Base-by-base conservation (phyloP, 2,797 vertebrate species). In the Pteropus rufus region DNA sequence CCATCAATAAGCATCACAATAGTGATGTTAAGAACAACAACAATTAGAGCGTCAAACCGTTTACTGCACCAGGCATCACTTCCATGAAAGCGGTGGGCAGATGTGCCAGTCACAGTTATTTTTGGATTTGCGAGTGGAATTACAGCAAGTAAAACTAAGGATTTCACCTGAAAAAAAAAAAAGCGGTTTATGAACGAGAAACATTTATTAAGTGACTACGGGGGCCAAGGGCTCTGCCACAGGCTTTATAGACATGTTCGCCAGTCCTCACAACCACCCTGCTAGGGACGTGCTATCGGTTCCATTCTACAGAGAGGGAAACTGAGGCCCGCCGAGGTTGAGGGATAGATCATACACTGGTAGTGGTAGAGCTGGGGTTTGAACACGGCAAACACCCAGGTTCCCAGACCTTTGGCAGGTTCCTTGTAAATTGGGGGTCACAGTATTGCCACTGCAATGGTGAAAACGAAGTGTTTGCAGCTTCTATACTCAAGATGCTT, bases 281-380 rank as follows among this genome's bases (percentile, higher is more conserved):
- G 1, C 10, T 23, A 49, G 34, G 44, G 29, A 69, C 19, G 19
- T 19, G 36, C 39, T 23, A 0, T 34, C 11, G 24, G 67, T 7
- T 24, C 83, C 87, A 64, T 73, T 91, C 69, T 52, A 64, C 83
- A 90, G 60, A 91, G 77, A 5, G 80, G 44, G 41, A 93, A 86
- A 73, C 54, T 64, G 89, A 95, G 75, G 65, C n/a, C 80, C 54
- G 5, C 1, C 4, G 73, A 44, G 69, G 14, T 24, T 7, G 15
- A 65, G 52, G 85, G 11, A 18, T 31, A 19, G 72, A 34, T 23
- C 10, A n/a, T 31, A 12, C 41, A 2, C 10, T 5, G 24, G 49
- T 44, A 7, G 7, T 7, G 15, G 36, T 5, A 56, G 31, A 80
- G 46, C 26, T 69, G 49, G 88, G 80, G 31, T 46, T 19, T 34